Evolutionary conservation across 2,113 vertebrate species (phyloP).

Genomic region (Apteryx mantelli): DNA sequence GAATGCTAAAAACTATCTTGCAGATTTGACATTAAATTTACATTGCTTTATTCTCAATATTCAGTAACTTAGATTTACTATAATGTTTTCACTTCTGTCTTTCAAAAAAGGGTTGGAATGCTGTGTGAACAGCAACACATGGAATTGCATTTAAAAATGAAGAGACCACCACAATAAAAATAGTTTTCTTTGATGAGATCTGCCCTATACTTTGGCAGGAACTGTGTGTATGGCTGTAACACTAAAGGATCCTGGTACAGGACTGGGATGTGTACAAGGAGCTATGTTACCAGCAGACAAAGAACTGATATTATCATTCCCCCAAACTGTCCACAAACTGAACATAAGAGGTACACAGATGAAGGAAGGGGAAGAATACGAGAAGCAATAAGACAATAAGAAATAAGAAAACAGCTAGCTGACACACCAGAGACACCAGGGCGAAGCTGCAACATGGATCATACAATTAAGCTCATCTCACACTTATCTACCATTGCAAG

Average conservation of each 20-base stretch:
- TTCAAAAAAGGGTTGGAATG: neutral
- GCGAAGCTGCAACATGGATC: rapidly evolving
- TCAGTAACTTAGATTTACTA: neutral
- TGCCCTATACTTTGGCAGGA: neutral
- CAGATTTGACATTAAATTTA: neutral
- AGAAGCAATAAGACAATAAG: neutral
- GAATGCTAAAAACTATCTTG: neutral
- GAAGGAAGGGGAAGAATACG: neutral
- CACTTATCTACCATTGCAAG: neutral
- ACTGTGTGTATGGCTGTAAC: neutral
- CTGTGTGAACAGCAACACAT: neutral
- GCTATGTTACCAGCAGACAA: neutral
- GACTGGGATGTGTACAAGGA: neutral
- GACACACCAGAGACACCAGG: neutral
- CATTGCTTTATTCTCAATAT: neutral
- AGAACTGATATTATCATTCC: neutral
- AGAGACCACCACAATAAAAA: neutral
- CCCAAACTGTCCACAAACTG: neutral
- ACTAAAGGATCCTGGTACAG: neutral
- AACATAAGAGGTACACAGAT: neutral
- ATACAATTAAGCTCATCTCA: neutral
- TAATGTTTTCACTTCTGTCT: neutral
- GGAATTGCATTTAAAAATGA: neutral
- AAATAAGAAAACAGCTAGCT: neutral
- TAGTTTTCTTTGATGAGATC: neutral